Evolutionary conservation across 2,888 invertebrate species (phyloP), one percentile per base, ranked within the genome.

Genomic region (Aspidiotus rigidus): DNA sequence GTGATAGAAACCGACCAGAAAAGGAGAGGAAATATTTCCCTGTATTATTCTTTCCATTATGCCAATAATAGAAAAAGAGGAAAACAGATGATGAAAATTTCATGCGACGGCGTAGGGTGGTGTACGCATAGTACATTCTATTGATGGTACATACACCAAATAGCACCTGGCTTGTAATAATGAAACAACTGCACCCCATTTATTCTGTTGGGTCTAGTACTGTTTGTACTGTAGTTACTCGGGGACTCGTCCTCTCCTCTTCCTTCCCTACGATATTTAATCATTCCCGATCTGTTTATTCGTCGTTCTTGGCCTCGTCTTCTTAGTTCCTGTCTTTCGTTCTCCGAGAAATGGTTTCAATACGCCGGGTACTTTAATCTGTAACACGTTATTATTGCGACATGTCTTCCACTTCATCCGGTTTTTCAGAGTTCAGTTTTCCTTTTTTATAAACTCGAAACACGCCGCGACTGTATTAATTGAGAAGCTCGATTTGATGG

Each of bases 81-180:
- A 44, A 67, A 67, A 67, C 67, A 67, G 67, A 67, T 67, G 67
- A 67, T 67, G 67, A 67, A 67, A 67, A 67, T 67, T 67, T 60
- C 13, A n/a, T 64, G 64, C 41, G 40, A 55, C 28, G 64, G 55
- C 49, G 59, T 66, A 28, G 59, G 67, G 49, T 9, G 15, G 56
- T 59, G 59, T 67, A 59, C 60, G 15, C 59, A 44, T 9, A 9
- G 17, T 59, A 9, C 8, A 60, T 39, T 39, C 53, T 42, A 59
- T 40, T 13, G 39, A 40, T 15, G 55, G 41, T 56, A 56, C 17
- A 17, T 56, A 59, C 59, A 16, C 59, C 13, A 59, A 59, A 49
- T 67, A 67, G 67, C 67, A 67, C 67, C 67, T 67, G 67, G 67
- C 67, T 67, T 60, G 49, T 49, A 60, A 67, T 67, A 60, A 57